Base-by-base conservation (phyloP, 1,140 invertebrate species). In the Acromyrmex charruanus region DNA sequence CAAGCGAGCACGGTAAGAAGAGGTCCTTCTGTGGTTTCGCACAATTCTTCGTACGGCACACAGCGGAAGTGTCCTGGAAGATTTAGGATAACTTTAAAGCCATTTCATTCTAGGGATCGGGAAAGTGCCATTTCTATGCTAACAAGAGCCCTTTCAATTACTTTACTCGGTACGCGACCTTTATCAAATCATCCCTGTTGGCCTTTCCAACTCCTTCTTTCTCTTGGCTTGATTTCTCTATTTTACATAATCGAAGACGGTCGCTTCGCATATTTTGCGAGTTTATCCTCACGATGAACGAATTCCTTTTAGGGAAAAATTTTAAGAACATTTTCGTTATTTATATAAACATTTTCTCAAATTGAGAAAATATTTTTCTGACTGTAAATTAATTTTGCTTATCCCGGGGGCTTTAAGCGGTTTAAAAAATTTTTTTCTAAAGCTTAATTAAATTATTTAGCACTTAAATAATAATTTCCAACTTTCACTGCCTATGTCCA, bases 91-190 rank as follows among this genome's bases (percentile, higher is more conserved):
- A 90, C 68, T 85, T 90, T 90, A 90, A 87, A 87, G 79, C 88
- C 61, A 84, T 75, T 85, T 77, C 77, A 87, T 87, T 77, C 75
- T n/a, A 69, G 59, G 77, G 74, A 90, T 90, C 80, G 89, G 85
- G 74, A 89, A 89, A 89, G 77, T 89, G 68, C 86, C 88, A 85
- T 90, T 90, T 89, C 89, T 90, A 89, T 90, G 89, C 88, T 90
- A 90, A 90, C 79, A 87, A 74, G 85, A 90, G 75, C 77, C 63
- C 72, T 89, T 90, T 90, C 89, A 87, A 90, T 89, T 90, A 90
- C 39, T 72, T 74, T 75, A 85, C 86, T 89, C 81, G 79, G 85
- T 80, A 81, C 68, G 58, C 79, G 88, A 65, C 59, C 77, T 85
- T 86, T 77, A 82, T 88, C 75, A 77, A 90, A 53, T 84, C 66